Conservation (phyloP, 2,113 vertebrate genomes). For the Patagioenas fasciata region DNA sequence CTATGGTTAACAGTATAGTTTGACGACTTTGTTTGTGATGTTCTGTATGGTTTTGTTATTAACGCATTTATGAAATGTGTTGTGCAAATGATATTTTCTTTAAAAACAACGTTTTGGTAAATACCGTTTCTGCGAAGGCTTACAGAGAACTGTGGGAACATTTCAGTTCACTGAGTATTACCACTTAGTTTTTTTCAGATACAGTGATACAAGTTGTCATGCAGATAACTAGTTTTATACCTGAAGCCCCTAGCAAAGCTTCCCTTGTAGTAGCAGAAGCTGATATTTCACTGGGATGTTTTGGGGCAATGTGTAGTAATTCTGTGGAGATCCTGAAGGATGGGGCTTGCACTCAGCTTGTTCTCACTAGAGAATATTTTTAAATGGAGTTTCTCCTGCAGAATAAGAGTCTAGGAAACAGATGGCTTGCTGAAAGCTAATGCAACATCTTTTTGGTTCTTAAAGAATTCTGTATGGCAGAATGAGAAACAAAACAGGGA, state of each 20-base stretch:
- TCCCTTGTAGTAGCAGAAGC: neutral
- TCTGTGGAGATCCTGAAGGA: neutral
- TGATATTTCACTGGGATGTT: neutral
- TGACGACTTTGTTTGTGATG: neutral
- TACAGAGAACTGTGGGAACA: neutral
- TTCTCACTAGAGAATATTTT: neutral
- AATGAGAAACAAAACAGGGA: constrained; percentile 92
- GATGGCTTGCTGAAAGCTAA: constrained; percentile 22
- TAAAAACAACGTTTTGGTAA: neutral
- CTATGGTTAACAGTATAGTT: neutral
- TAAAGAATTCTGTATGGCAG: constrained; percentile 92
- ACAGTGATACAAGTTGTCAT: neutral
- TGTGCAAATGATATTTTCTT: neutral
- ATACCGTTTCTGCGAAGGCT: neutral
- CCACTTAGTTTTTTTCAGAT: neutral
- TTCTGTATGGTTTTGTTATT: neutral
- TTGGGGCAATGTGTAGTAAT: neutral
- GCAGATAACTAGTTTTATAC: neutral
- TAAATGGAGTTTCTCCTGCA: neutral
- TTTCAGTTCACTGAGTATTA: neutral
- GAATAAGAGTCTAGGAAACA: neutral
- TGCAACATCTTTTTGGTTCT: neutral
- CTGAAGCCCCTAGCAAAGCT: neutral
- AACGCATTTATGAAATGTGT: neutral
- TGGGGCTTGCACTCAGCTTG: neutral